Evolutionary conservation across 1,140 invertebrate genomes (phyloP), one percentile per base, ranked within the genome.

Genomic region (Homarus americanus): DNA sequence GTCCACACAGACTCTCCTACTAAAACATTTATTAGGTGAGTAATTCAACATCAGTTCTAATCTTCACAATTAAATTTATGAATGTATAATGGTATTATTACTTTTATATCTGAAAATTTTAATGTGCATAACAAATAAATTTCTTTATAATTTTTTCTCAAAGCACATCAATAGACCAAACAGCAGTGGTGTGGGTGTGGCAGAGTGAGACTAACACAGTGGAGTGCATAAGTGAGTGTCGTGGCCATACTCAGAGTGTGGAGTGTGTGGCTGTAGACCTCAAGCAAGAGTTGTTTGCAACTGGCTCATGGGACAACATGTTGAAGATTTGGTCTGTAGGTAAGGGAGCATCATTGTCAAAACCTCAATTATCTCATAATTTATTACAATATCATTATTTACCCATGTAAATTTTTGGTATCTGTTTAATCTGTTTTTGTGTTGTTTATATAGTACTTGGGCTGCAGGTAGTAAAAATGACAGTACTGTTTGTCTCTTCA

Each of bases 161-260:
- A 86, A 92, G 92, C 44, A 87, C 96, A 38, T 99, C 98, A 28
- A 97, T 98, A 94, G 98, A 99, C 94, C 97, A 99, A 94, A 98
- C 97, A 2, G 96, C 97, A 0, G 97, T 98, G 94, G 94, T 99
- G 63, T 99, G 98, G 98, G 96, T 97, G 91, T 98, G 97, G 97
- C 96, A 97, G 94, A 95, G 97, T 5, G 93, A 94, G 0, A 95
- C 95, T 7, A 98, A 98, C 94, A 96, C 96, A 41, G 96, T 98
- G 12, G 96, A 97, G 92, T 98, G 97, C 93, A 94, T 97, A 20
- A 96, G 97, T 92, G 95, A 97, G 24, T 98, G 97, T 93, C 96
- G 96, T 93, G 98, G 98, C 0, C 98, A 99, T 94, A 97, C 97
- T 91, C 96, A 97, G 93, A 97, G 97, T 92, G 95, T 99, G 0